A percentile compares a stretch with the other conserved stretches of the same genome.
Evolutionary conservation across 2,888 invertebrate genomes (phyloP).

Genomic region (Volucella zonaria): DNA sequence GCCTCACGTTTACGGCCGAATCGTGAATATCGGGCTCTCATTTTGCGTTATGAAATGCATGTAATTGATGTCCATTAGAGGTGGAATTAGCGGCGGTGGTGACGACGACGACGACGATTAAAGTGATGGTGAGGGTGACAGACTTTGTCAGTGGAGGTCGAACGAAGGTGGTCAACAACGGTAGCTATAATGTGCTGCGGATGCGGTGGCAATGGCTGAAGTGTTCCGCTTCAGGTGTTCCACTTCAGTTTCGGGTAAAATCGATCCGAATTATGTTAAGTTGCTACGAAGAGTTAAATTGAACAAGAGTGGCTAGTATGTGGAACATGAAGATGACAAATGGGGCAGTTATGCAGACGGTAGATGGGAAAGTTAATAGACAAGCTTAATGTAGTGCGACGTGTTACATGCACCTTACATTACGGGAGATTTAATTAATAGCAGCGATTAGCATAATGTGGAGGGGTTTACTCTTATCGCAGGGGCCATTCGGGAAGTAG

Average conservation of each 20-base stretch:
- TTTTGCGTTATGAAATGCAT: conserved; percentile 72
- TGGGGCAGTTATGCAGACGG: not conserved
- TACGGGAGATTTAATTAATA: not conserved
- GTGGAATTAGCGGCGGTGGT: conserved; percentile 54
- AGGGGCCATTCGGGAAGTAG: not conserved
- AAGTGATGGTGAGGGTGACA: conserved; percentile 13
- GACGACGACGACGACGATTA: not conserved
- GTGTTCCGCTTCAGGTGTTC: conserved; percentile 12
- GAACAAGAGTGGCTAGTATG: not conserved
- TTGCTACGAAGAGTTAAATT: not conserved
- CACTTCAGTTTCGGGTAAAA: conserved; percentile 41
- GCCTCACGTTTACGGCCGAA: conserved; percentile 72
- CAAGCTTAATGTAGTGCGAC: not conserved
- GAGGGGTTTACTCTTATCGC: conserved; percentile 10
- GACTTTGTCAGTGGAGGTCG: conserved; percentile 27
- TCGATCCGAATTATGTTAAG: conserved; percentile 22
- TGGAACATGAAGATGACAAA: conserved; percentile 21
- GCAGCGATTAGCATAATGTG: conserved; percentile 7
- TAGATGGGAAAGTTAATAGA: not conserved
- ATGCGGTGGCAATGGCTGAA: conserved; percentile 18
- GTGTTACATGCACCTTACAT: conserved; percentile 10
- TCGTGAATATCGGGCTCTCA: conserved; percentile 72
- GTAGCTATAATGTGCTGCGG: not conserved
- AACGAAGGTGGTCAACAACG: conserved; percentile 49
- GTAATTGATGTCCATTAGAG: conserved; percentile 73